These are phyloP conservation scores for Scaptomyza tumidula DNA, from an alignment of 2,888 invertebrate genomes.

Conservation along the genomic window DNA sequence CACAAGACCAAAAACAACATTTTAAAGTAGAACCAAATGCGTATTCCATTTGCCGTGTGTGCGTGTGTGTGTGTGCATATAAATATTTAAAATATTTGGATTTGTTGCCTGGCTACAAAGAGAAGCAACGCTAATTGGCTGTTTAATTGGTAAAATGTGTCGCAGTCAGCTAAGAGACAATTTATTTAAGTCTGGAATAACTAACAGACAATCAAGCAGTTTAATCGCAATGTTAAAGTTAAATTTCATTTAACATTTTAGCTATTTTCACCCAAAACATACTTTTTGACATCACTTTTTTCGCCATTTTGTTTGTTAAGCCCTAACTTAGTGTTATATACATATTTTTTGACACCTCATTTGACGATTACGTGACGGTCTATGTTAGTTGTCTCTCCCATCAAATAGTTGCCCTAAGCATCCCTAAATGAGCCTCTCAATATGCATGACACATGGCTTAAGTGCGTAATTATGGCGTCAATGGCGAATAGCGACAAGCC, in stretches of 20 bases:
- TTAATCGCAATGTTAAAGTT: neutral
- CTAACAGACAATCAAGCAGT: neutral
- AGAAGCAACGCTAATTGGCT: slow-evolving; percentile 33
- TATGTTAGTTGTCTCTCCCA: neutral
- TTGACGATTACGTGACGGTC: slow-evolving; percentile 34
- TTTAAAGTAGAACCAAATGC: slow-evolving; percentile 7
- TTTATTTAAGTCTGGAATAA: neutral
- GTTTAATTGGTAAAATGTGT: slow-evolving; percentile 39
- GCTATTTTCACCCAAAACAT: too few species aligned
- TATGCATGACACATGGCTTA: slow-evolving; percentile 77
- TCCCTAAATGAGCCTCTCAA: slow-evolving; percentile 69
- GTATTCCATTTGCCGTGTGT: slow-evolving; percentile 2
- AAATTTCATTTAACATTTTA: neutral
- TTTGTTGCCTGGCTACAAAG: slow-evolving; percentile 37
- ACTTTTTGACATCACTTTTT: too few species aligned
- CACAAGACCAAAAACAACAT: slow-evolving; percentile 35
- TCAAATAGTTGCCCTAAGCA: slow-evolving; percentile 43
- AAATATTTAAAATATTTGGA: slow-evolving; percentile 7
- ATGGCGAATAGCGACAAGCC: slow-evolving; percentile 25
- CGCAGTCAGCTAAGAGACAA: slow-evolving; percentile 6
- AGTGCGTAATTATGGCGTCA: slow-evolving; percentile 67
- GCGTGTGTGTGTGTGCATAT: neutral
- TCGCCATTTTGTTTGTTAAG: neutral
- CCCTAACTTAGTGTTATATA: too few species aligned
- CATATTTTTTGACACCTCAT: neutral